phyloP scores from a whole-genome alignment of 2,113 vertebrate species.

The Scytalopus superciliaris region DNA sequence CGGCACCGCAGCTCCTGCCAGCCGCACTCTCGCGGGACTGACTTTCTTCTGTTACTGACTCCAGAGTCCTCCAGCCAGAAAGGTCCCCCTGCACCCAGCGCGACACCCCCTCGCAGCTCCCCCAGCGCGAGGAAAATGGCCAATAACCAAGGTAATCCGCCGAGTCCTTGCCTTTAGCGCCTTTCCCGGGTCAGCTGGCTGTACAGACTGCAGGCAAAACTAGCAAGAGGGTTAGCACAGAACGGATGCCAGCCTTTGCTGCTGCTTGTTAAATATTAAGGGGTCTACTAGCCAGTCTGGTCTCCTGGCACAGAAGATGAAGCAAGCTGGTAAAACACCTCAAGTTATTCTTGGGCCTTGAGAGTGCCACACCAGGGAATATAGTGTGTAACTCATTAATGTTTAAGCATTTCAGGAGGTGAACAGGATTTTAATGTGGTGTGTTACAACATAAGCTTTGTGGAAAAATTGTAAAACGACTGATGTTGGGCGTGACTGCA shows the following conservation, averaged over 20 bases:
- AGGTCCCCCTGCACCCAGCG: conserved; percentile 42
- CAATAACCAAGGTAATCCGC: conserved; percentile 67
- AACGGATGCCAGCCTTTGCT: background rate
- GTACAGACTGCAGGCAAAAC: background rate
- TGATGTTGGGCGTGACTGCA: background rate
- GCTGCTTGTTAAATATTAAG: background rate
- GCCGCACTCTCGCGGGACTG: conserved; percentile 26
- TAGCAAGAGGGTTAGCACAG: background rate
- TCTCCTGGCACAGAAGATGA: background rate
- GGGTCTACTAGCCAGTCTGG: background rate
- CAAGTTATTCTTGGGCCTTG: conserved; percentile 37
- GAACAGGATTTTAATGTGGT: conserved; percentile 30
- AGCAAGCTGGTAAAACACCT: conserved; percentile 45
- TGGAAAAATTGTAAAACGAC: conserved; percentile 12
- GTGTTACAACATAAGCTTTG: conserved; percentile 12
- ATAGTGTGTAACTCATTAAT: conserved; percentile 2
- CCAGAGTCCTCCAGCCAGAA: conserved; percentile 71
- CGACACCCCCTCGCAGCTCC: conserved; percentile 69
- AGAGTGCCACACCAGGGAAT: background rate
- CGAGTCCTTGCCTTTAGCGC: background rate
- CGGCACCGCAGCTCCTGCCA: background rate
- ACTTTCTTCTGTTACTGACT: conserved; percentile 70
- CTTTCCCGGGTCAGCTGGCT: background rate
- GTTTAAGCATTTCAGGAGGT: conserved; percentile 35
- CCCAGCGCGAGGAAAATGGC: conserved; percentile 70